Conservation (phyloP, 2,797 vertebrate species). For the Coregonus ussuriensis region DNA sequence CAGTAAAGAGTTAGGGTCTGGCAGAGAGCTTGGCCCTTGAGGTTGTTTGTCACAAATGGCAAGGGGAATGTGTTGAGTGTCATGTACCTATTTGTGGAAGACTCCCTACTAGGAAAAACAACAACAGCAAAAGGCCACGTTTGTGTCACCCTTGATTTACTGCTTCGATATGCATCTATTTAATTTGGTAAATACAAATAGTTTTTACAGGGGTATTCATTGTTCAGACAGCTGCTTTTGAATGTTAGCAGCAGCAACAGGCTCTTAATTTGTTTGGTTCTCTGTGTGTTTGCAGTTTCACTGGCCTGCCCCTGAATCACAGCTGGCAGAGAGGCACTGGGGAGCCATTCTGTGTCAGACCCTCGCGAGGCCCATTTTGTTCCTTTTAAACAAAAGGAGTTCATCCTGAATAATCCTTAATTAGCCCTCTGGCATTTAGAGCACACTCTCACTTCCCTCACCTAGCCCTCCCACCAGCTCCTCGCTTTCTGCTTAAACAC, state of each 20-base stretch:
- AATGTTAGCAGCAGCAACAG: not conserved
- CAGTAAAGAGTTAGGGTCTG: not conserved
- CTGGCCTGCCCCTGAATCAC: constrained; percentile 39
- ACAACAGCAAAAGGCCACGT: not conserved
- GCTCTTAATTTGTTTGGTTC: not conserved
- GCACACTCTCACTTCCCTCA: constrained; percentile 55
- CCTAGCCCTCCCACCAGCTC: constrained; percentile 47
- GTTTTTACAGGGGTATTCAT: not conserved
- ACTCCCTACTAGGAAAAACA: not conserved
- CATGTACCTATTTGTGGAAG: no score
- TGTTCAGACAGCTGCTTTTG: not conserved
- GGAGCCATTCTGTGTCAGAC: constrained; percentile 48
- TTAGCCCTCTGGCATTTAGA: constrained; percentile 66
- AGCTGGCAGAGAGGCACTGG: constrained; percentile 43
- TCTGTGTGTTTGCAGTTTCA: constrained; percentile 20
- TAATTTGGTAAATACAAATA: not conserved
- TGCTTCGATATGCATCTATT: not conserved
- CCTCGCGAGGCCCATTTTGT: constrained; percentile 45
- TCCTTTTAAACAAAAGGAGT: constrained; percentile 63
- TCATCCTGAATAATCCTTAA: constrained; percentile 71
- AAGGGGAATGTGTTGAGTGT: not conserved
- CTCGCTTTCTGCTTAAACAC: constrained; percentile 51
- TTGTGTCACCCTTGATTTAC: not conserved
- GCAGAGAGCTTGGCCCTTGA: not conserved
- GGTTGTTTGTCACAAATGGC: constrained; percentile 6